Evolutionary conservation across 2,888 invertebrate species (phyloP).

Genomic region (Platycnemis pennipes): DNA sequence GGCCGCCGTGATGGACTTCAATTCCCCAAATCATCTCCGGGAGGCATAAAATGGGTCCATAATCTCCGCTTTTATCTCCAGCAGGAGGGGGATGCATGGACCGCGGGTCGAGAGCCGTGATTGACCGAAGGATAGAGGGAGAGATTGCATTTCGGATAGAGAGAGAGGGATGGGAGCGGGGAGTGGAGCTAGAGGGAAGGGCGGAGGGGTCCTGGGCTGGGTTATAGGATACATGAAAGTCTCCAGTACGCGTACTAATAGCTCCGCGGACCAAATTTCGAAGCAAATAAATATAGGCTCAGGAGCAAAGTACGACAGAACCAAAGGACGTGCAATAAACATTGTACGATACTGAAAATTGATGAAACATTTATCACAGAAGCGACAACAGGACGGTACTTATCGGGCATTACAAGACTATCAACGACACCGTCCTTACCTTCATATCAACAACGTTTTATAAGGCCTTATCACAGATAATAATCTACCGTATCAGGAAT

Average conservation of each 20-base stretch:
- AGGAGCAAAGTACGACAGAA: no score
- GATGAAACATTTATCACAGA: no score
- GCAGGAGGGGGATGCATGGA: not conserved
- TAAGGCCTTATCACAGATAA: no score
- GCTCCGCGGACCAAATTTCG: not conserved
- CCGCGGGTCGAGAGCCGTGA: not conserved
- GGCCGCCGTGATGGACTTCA: conserved; percentile 30
- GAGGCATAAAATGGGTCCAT: conserved; percentile 30
- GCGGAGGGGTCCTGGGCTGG: not conserved
- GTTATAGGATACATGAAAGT: not conserved
- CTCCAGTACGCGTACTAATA: not conserved
- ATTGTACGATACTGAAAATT: no score
- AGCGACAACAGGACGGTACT: no score
- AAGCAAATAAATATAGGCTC: not conserved
- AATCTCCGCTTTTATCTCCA: conserved; percentile 13
- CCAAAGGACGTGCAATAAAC: no score
- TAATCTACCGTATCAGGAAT: no score
- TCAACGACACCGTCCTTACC: no score
- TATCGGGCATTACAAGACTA: no score
- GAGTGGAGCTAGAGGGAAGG: not conserved
- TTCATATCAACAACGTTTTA: no score
- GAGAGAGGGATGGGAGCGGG: not conserved
- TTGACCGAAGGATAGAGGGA: not conserved
- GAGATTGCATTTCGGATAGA: not conserved
- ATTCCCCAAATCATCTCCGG: conserved; percentile 7